Base-by-base conservation (phyloP, 2,888 invertebrate genomes). In the Cosmia pyralina region DNA sequence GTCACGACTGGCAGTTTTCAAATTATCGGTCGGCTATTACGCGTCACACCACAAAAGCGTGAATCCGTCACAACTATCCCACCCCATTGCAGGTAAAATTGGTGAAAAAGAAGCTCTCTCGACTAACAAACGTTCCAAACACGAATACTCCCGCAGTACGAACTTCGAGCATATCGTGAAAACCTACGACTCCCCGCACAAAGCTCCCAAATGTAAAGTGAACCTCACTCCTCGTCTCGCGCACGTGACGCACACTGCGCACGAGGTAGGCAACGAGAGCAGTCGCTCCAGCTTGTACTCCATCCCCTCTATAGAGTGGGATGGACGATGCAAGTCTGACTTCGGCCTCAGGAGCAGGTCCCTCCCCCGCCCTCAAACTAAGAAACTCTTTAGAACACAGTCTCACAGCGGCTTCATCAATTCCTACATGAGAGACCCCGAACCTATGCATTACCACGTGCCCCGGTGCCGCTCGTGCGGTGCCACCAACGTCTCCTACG, bases 321-420 rank as follows among this genome's bases (percentile, higher is more conserved):
- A 96, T 50, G 91, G 90, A 2, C 90, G 88, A 64, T 91, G 90
- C 72, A 94, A 85, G 75, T 90, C 90, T 0, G 93, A 95, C 7
- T 91, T 88, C 58, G 86, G 79, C 0, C 82, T 90, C 3, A 88
- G 92, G 46, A 92, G 94, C 4, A 86, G 91, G 48, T 95, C 96
- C 1, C 82, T 95, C 8, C 92, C 94, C 0, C 87, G 94, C 19
- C 87, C 81, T 66, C 88, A 82, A 62, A 66, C 69, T 0, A 75
- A 70, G 13, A 90, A 80, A 13, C 75, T 95, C 6, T 95, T 92
- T 63, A 92, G 96, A 63, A 96, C 95, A 0, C 89, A 92, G 38
- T 96, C 96, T 0, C 94, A 95, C 64, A 90, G 95, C 34, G 95
- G 96, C 6, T 96, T 96, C 70, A 87, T 96, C 0, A 96, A 96